Evolutionary conservation across 2,797 vertebrate genomes (phyloP), one percentile per base, ranked within the genome.

Genomic region (Schizopygopsis malacanthus): DNA sequence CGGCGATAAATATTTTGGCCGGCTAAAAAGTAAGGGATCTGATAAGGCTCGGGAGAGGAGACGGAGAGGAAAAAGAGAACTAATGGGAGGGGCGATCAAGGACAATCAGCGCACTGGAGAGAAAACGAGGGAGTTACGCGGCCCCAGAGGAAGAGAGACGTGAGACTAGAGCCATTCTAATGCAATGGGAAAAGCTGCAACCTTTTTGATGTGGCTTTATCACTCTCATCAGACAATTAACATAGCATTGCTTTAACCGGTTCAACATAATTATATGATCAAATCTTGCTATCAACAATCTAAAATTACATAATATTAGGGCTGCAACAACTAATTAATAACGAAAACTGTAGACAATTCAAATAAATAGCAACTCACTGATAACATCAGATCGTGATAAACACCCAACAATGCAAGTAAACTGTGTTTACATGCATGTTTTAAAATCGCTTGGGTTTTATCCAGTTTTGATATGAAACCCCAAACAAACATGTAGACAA

Each of bases 1-100:
- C 94, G 33, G 76, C 65, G 72, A 83, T 72, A 92, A 93, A 92
- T 93, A 93, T 92, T 93, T 94, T 88, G 89, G 88, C 87, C 84
- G 86, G 85, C 87, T 87, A 90, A 79, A 82, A 76, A 90, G 89
- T 61, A 76, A 90, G 80, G 82, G 86, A 56, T 84, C 86, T 88
- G 88, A 92, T 92, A 91, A 92, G 85, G 91, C 59, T 83, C 37
- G 20, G 54, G 15, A 84, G 54, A 84, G 50, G 37, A 88, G 82
- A 81, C 8, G 2, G 41, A 75, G 70, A 43, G 54, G 2, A 77
- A 61, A 50, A 75, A 86, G 69, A 77, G 8, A 79, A 67, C 43
- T 61, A 76, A 76, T 77, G 83, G 88, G 87, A 87, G 56, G 79
- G 89, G 88, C 86, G 89, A 81, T 86, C 77, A 71, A 12, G 52